These are phyloP conservation scores for Pelosia muscerda DNA, from an alignment of 2,888 invertebrate genomes.

Conservation along the genomic window DNA sequence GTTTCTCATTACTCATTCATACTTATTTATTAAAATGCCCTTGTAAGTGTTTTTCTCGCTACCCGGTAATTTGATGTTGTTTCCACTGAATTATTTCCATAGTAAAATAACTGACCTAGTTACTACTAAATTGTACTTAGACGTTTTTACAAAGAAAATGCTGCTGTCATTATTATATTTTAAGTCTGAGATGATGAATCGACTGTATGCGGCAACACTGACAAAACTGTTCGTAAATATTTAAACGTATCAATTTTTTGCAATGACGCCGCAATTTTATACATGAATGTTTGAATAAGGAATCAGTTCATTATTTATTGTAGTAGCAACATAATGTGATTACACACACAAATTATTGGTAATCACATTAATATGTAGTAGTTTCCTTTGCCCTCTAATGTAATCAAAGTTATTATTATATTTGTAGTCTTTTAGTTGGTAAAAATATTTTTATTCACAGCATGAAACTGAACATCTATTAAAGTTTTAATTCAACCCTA, in stretches of 20 bases:
- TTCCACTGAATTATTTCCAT: conserved; percentile 53
- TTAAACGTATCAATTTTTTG: conserved; percentile 54
- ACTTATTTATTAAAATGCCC: conserved; percentile 46
- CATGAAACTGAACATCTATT: conserved; percentile 8
- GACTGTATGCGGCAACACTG: conserved; percentile 25
- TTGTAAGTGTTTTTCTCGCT: conserved; percentile 54
- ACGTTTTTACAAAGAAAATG: conserved; percentile 45
- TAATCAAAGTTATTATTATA: neutral
- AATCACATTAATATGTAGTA: conserved; percentile 29
- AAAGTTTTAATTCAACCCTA: conserved; percentile 34
- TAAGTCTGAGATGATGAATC: conserved; percentile 36
- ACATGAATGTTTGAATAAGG: conserved; percentile 36
- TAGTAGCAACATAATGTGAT: conserved; percentile 27
- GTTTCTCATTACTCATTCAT: conserved; percentile 52
- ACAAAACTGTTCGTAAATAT: conserved; percentile 42
- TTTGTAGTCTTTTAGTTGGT: neutral
- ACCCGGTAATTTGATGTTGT: conserved; percentile 49
- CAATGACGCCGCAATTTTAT: conserved; percentile 62
- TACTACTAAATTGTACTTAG: conserved; percentile 47
- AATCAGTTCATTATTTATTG: conserved; percentile 32
- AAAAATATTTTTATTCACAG: conserved; percentile 13
- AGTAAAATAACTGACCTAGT: conserved; percentile 56
- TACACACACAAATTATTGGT: conserved; percentile 22
- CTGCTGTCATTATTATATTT: conserved; percentile 37
- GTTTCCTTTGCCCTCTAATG: conserved; percentile 14